Conservation (phyloP, 2,888 invertebrate genomes). For the Drosophila ustulata region DNA sequence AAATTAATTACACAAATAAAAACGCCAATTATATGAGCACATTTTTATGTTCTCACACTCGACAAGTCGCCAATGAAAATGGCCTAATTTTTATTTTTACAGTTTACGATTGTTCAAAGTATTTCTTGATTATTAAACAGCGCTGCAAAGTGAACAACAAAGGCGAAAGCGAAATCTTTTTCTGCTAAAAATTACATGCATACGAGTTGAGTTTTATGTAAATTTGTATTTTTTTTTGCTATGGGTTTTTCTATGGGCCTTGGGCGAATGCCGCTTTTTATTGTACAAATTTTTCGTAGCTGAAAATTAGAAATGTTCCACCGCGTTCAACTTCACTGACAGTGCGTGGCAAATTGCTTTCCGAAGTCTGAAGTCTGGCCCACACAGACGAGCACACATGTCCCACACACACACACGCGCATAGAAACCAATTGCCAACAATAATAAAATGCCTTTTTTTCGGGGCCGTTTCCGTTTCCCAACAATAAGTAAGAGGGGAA, state of each 20-base stretch:
- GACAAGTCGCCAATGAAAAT: slow-evolving; percentile 4
- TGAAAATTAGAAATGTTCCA: slow-evolving; percentile 80
- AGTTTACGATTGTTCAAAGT: slow-evolving; percentile 23
- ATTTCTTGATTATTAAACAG: slow-evolving; percentile 28
- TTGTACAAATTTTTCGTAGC: slow-evolving; percentile 77
- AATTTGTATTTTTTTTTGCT: slow-evolving; percentile 47
- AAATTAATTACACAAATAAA: slow-evolving; percentile 2
- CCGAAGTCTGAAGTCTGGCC: slow-evolving; percentile 72
- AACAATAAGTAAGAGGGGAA: slow-evolving; percentile 47
- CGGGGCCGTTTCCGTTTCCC: slow-evolving; percentile 65
- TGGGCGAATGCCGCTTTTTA: slow-evolving; percentile 58
- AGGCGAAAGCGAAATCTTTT: slow-evolving; percentile 55
- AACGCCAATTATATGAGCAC: background rate
- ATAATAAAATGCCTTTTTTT: slow-evolving; percentile 67
- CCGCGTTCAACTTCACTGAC: slow-evolving; percentile 80
- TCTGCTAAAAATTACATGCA: slow-evolving; percentile 59
- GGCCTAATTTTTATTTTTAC: background rate
- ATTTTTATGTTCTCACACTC: slow-evolving; percentile 7
- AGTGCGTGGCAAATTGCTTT: slow-evolving; percentile 81
- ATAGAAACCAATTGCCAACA: slow-evolving; percentile 68
- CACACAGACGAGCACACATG: slow-evolving; percentile 26
- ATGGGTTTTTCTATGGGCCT: slow-evolving; percentile 32
- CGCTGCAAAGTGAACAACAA: background rate
- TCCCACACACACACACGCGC: slow-evolving; percentile 24
- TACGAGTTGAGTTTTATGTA: slow-evolving; percentile 65